Percentiles rank a stretch among this genome's conserved stretches.
These are phyloP conservation scores for Ellobius talpinus DNA, from an alignment of 2,113 vertebrate species.

Conservation along the genomic window DNA sequence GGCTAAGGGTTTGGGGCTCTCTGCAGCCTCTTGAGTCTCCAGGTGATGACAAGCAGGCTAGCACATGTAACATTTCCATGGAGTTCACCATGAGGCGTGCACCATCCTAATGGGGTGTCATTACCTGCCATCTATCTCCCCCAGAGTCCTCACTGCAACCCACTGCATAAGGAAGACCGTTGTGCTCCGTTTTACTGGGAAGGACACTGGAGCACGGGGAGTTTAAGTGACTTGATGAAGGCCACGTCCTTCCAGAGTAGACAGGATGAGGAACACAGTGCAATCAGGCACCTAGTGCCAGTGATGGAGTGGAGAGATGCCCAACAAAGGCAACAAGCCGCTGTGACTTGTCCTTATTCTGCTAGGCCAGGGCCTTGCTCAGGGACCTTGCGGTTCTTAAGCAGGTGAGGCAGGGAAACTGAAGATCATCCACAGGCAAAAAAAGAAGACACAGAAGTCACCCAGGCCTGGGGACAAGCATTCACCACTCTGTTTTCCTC, in stretches of 20 bases:
- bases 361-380: not conserved
- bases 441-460: not conserved
- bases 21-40: not conserved
- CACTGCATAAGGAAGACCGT: fast-evolving
- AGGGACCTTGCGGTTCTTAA: not conserved
- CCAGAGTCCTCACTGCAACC: not conserved
- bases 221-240: not conserved
- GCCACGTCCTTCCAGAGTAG: not conserved
- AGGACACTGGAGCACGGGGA: not conserved
- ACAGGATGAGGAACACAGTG: not conserved
- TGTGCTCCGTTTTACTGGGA: not conserved
- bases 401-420: not conserved
- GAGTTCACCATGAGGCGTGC: not conserved
- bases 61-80: not conserved
- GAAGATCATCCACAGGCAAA: not conserved
- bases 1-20: not conserved
- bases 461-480: not conserved
- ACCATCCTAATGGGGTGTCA: not conserved
- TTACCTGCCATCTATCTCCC: too few species aligned
- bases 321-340: too few species aligned
- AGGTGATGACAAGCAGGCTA: not conserved
- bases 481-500: not conserved
- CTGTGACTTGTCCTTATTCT: not conserved
- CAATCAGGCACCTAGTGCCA: not conserved
- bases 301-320: fast-evolving